Evolutionary conservation across 64 coral and sea anemone species (phyloP).

Genomic region (Cladopsammia gracilis): DNA sequence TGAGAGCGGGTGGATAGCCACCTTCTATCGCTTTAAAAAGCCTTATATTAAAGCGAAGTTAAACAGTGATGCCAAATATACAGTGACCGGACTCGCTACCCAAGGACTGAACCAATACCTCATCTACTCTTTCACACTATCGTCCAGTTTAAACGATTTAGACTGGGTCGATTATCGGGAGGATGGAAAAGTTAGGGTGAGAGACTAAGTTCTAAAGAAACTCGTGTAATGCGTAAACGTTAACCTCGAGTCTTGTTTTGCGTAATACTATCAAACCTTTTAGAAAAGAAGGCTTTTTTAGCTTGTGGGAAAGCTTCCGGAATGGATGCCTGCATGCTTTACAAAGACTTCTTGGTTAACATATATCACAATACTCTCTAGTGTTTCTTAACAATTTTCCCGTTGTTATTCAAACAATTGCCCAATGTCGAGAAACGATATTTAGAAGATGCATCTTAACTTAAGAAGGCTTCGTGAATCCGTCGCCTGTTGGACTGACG

Average conservation of each 20-base stretch:
- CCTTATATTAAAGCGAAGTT: slow-evolving; percentile 12
- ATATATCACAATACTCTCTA: too few species aligned
- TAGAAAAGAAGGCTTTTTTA: too few species aligned
- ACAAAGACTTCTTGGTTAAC: too few species aligned
- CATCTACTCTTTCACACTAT: not conserved
- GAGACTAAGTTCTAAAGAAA: not conserved
- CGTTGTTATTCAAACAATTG: too few species aligned
- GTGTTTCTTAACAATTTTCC: too few species aligned
- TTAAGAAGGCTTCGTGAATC: too few species aligned
- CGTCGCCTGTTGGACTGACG: too few species aligned
- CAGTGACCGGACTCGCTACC: slow-evolving; percentile 22
- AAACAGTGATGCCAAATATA: not conserved
- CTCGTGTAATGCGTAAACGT: not conserved
- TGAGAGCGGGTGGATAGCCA: not conserved
- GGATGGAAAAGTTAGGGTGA: slow-evolving; percentile 26
- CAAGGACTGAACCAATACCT: not conserved
- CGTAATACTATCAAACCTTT: too few species aligned
- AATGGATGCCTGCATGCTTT: too few species aligned
- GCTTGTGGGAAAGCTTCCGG: too few species aligned
- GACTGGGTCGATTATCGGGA: slow-evolving; percentile 50
- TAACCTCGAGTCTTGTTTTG: not conserved
- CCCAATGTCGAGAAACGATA: too few species aligned
- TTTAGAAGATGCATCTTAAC: too few species aligned
- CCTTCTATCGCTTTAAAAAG: not conserved
- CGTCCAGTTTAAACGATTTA: not conserved